phyloP scores from a whole-genome alignment of 23 tunicate genomes.

The Phallusia fumigata region DNA sequence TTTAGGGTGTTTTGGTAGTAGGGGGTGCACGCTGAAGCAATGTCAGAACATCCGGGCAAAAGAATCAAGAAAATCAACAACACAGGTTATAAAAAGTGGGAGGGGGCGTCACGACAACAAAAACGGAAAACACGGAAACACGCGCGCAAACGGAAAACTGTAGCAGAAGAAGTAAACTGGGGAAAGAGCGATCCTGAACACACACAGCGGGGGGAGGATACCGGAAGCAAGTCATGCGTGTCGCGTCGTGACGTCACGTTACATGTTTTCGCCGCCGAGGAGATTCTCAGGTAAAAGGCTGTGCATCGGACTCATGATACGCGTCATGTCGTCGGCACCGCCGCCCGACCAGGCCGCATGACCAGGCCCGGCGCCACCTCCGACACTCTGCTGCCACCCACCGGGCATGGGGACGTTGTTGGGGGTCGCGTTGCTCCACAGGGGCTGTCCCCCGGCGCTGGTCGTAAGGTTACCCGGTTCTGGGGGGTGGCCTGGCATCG shows the following conservation, averaged over 20 bases:
- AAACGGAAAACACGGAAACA: no score
- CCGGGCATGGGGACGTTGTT: slow-evolving; percentile 35
- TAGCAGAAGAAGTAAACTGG: neutral
- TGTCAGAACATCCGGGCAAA: no score
- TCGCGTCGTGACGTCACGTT: neutral
- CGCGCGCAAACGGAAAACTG: neutral
- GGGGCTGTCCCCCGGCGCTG: slow-evolving; percentile 14
- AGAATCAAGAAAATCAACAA: no score
- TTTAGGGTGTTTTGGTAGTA: no score
- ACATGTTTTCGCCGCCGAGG: slow-evolving; percentile 83
- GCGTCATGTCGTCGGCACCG: slow-evolving; percentile 55
- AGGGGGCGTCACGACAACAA: no score
- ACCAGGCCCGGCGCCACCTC: neutral
- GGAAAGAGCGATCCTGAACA: neutral
- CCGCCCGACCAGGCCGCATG: slow-evolving; percentile 60
- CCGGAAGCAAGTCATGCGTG: slow-evolving; percentile 5
- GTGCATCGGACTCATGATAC: slow-evolving; percentile 82
- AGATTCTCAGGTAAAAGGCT: slow-evolving; percentile 84
- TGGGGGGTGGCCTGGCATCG: slow-evolving; percentile 24
- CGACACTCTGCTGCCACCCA: slow-evolving; percentile 18
- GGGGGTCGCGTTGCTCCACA: slow-evolving; percentile 23
- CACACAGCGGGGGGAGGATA: slow-evolving; percentile 4
- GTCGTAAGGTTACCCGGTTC: slow-evolving; percentile 16
- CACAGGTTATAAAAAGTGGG: no score
- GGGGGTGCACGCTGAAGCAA: no score